A percentile compares a stretch with the other conserved stretches of the same genome.
Evolutionary conservation across 2,113 vertebrate genomes (phyloP).

Genomic region (Apeltes quadracus): DNA sequence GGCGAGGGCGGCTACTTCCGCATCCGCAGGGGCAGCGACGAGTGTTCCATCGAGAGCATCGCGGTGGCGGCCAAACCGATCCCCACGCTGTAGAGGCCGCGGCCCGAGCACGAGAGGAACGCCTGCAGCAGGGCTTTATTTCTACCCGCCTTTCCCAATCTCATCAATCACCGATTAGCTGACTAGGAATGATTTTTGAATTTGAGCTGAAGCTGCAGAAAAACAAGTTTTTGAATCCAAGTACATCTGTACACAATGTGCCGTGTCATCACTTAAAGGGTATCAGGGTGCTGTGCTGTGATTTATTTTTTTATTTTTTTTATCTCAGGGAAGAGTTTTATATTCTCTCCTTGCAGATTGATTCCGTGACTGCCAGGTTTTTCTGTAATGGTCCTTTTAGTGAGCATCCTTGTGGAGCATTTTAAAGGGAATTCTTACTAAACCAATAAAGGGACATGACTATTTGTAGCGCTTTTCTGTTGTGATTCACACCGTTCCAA

Average conservation of each 20-base stretch:
- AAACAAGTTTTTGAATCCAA: conserved; percentile 6
- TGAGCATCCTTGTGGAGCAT: not conserved
- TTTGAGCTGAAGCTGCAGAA: conserved; percentile 31
- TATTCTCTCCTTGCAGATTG: conserved; percentile 8
- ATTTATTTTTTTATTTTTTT: too few species aligned
- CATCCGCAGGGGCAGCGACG: conserved; percentile 90
- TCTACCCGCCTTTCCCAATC: not conserved
- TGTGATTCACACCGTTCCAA: conserved; percentile 23
- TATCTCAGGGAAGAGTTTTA: conserved; percentile 54
- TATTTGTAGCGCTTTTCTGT: conserved; percentile 24
- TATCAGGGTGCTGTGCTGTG: not conserved
- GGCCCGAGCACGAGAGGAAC: too few species aligned
- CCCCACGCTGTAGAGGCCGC: conserved; percentile 81
- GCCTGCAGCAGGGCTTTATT: not conserved
- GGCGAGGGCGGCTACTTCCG: conserved; percentile 92
- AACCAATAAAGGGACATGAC: conserved; percentile 30
- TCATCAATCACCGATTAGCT: conserved; percentile 2
- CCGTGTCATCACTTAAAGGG: conserved; percentile 33
- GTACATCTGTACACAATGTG: not conserved
- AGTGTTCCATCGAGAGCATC: conserved; percentile 95
- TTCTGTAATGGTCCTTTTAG: not conserved
- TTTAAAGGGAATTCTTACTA: conserved; percentile 29
- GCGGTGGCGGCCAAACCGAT: conserved; percentile 87
- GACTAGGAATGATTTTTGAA: not conserved
- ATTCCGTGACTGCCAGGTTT: conserved; percentile 19